Conservation (phyloP, 2,113 vertebrate species). For the Callionymus lyra region DNA sequence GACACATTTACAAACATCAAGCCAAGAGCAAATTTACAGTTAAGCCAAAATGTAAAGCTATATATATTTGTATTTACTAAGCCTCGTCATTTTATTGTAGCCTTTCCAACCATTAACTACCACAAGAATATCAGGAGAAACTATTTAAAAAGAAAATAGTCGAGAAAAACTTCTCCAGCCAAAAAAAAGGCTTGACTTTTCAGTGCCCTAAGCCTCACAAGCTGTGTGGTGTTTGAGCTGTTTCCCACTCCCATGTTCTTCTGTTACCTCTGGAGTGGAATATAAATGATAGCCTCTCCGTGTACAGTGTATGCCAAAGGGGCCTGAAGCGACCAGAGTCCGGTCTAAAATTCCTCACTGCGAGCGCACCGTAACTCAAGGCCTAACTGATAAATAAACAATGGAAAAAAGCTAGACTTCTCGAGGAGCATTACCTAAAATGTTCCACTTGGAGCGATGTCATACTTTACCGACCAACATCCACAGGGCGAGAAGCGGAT, state of each 20-base stretch:
- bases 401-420: conserved; percentile 47
- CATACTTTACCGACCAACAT: conserved; percentile 13
- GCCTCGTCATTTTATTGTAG: no score
- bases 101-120: no score
- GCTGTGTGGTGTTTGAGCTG: conserved; percentile 67
- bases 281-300: conserved; percentile 69
- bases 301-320: conserved; percentile 63
- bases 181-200: conserved; percentile 48
- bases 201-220: conserved; percentile 56
- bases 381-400: conserved; percentile 67
- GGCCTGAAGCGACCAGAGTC: conserved; percentile 61
- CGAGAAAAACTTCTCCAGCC: conserved; percentile 44
- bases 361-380: conserved; percentile 59
- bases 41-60: no score
- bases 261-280: conserved; percentile 72
- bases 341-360: conserved; percentile 65
- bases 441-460: conserved; percentile 46
- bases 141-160: conserved; percentile 27
- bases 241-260: conserved; percentile 71
- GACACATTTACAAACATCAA: no score
- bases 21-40: no score
- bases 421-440: conserved; percentile 35
- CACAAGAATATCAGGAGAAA: conserved; percentile 22
- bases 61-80: no score
- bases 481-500: not conserved